Evolutionary conservation across 2,113 vertebrate species (phyloP).

Genomic region (Ptilonorhynchus violaceus): DNA sequence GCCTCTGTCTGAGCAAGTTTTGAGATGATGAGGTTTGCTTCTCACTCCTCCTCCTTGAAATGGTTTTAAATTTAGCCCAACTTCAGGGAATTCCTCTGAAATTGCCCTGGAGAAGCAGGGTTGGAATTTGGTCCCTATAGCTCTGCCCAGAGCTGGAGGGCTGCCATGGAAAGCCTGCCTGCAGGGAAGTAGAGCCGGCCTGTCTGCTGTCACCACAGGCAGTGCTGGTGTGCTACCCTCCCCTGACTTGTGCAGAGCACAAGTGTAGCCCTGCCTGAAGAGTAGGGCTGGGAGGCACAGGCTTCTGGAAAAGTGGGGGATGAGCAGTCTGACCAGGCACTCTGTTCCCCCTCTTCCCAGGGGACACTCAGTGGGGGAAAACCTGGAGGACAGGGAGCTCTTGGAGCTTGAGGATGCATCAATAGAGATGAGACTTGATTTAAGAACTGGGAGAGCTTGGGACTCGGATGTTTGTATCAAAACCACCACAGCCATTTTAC

Average conservation of each 20-base stretch:
- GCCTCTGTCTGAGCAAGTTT: background rate
- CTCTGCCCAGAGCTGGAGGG: background rate
- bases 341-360: background rate
- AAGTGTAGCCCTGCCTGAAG: accelerated
- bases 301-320: background rate
- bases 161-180: background rate
- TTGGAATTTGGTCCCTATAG: background rate
- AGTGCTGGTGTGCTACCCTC: background rate
- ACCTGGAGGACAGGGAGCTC: accelerated
- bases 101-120: background rate
- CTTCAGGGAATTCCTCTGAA: background rate
- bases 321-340: background rate
- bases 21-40: background rate
- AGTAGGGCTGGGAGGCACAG: accelerated
- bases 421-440: background rate
- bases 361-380: background rate
- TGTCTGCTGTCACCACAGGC: background rate
- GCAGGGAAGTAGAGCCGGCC: background rate
- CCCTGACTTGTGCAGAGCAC: background rate
- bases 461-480: background rate
- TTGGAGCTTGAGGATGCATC: background rate
- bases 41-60: background rate
- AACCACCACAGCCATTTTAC: background rate
- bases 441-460: background rate
- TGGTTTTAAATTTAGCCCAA: background rate